Evolutionary conservation across 1,140 invertebrate species (phyloP).

Genomic region (Ips nitidus): DNA sequence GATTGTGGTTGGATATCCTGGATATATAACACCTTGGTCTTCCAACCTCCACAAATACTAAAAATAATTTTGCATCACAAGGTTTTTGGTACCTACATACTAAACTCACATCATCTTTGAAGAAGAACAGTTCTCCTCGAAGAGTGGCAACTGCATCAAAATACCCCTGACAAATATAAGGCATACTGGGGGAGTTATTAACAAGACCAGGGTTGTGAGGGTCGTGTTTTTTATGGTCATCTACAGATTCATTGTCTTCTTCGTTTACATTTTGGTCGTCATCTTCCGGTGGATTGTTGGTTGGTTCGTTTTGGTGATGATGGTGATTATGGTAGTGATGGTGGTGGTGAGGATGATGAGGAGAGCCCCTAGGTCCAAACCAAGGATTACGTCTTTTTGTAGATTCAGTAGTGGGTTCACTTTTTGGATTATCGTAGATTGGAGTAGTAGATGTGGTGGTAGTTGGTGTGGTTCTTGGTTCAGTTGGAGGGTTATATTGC

Average conservation of each 20-base stretch:
- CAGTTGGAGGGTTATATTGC: not conserved
- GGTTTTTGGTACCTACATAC: not conserved
- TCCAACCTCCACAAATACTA: conserved; percentile 66
- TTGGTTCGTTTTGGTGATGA: not conserved
- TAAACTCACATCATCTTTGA: conserved; percentile 64
- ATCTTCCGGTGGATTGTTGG: not conserved
- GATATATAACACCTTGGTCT: conserved; percentile 54
- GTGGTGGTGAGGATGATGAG: not conserved
- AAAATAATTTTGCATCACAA: conserved; percentile 15
- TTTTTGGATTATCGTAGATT: not conserved
- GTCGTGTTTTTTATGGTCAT: conserved; percentile 52
- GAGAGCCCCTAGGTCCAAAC: conserved; percentile 7
- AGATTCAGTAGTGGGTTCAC: not conserved
- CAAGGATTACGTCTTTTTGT: not conserved
- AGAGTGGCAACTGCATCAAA: conserved; percentile 71
- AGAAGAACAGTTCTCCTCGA: conserved; percentile 70
- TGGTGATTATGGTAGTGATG: not conserved
- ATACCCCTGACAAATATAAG: conserved; percentile 63
- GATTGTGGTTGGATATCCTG: conserved; percentile 65
- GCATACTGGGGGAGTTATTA: conserved; percentile 45
- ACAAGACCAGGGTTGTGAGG: conserved; percentile 42
- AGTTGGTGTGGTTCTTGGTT: not conserved
- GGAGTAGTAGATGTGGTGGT: not conserved
- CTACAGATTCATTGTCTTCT: conserved; percentile 55
- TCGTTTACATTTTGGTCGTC: conserved; percentile 43